Evolutionary conservation across 2,888 invertebrate species (phyloP).

Genomic region (Ceratothoa steindachneri): DNA sequence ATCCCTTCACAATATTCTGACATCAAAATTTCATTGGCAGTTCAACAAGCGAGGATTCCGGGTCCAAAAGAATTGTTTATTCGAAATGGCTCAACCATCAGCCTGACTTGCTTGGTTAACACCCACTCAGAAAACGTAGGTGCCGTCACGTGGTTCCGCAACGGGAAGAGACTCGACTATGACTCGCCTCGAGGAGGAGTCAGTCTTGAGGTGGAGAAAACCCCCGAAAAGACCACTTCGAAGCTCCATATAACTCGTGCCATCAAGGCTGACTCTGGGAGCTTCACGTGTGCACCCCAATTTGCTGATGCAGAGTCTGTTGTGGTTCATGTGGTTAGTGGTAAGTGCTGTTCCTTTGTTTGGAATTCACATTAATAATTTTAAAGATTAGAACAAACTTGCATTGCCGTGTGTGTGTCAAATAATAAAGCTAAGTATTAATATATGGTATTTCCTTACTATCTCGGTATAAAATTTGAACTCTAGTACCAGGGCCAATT

Average conservation of each 20-base stretch:
- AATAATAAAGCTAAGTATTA: too few species aligned
- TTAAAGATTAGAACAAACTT: too few species aligned
- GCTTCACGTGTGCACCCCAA: conserved; percentile 51
- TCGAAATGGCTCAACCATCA: conserved; percentile 36
- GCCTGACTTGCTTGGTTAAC: conserved; percentile 33
- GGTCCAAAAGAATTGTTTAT: conserved; percentile 28
- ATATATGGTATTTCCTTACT: too few species aligned
- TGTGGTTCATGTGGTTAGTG: conserved; percentile 50
- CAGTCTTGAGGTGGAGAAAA: too few species aligned
- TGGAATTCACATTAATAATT: too few species aligned
- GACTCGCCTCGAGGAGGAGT: too few species aligned
- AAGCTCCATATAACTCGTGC: conserved; percentile 49
- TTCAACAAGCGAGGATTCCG: conserved; percentile 33
- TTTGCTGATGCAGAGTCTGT: conserved; percentile 51
- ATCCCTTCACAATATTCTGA: too few species aligned
- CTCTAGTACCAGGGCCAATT: too few species aligned
- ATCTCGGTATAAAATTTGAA: too few species aligned
- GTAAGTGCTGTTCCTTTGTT: too few species aligned
- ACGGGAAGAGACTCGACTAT: conserved; percentile 12
- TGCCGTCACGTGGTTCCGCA: conserved; percentile 33
- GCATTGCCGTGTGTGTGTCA: too few species aligned
- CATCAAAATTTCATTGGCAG: too few species aligned
- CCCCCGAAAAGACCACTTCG: conserved; percentile 43
- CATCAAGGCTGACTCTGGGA: conserved; percentile 47
- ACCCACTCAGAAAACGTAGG: conserved; percentile 43